These are phyloP conservation scores for Aurelia aurita DNA, from an alignment of 30 jellyfish, hydroid and myxozoan species.

Conservation along the genomic window DNA sequence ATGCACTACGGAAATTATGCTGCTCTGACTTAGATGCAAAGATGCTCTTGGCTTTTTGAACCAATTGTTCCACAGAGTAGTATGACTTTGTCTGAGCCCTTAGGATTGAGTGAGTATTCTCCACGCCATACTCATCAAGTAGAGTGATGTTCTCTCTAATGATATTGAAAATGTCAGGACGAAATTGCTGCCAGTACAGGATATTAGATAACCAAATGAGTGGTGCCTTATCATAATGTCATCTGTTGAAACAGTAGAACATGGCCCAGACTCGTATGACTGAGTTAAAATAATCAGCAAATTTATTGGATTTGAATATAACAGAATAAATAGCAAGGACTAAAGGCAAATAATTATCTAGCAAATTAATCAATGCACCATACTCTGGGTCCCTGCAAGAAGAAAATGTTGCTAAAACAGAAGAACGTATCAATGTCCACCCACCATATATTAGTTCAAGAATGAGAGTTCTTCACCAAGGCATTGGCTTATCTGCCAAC, in stretches of 20 bases:
- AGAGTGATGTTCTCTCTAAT: background rate
- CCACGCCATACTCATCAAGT: slow-evolving; percentile 37
- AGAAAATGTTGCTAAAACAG: too few relatives aligned
- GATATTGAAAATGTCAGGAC: background rate
- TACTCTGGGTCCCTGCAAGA: too few relatives aligned
- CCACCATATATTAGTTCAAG: too few relatives aligned
- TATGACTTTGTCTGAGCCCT: too few relatives aligned
- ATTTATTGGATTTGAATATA: background rate
- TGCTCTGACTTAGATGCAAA: too few relatives aligned
- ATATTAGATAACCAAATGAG: slow-evolving; percentile 21
- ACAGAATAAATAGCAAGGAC: background rate
- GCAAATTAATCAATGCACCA: background rate
- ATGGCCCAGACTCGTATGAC: slow-evolving; percentile 13
- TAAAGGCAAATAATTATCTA: slow-evolving; percentile 10
- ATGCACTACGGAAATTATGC: too few relatives aligned
- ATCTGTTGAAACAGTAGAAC: slow-evolving; percentile 25
- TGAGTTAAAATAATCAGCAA: background rate
- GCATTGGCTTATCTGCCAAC: too few relatives aligned
- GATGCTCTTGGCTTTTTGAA: too few relatives aligned
- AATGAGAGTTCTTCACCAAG: too few relatives aligned
- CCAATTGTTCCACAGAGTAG: too few relatives aligned
- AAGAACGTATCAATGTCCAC: too few relatives aligned
- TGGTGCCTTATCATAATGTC: slow-evolving; percentile 1
- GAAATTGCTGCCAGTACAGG: slow-evolving; percentile 23
- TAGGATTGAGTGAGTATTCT: slow-evolving; percentile 14